A percentile compares a stretch with the other conserved stretches of the same genome.
Conservation (phyloP, 2,797 vertebrate genomes). For the Thamnophis elegans region DNA sequence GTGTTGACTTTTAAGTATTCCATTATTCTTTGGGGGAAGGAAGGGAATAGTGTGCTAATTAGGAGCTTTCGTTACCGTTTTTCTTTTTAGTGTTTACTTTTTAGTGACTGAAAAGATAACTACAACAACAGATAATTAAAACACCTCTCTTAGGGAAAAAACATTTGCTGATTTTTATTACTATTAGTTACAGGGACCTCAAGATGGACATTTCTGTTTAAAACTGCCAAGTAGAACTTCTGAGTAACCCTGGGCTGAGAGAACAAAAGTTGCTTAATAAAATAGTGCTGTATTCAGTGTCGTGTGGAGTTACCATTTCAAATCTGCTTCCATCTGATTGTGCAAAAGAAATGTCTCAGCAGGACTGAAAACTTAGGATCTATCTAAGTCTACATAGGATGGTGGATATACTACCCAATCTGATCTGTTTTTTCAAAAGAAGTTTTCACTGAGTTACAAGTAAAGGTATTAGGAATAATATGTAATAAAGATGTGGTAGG, state of each 20-base stretch:
- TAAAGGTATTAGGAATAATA: background rate
- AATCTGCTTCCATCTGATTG: background rate
- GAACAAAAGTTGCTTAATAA: background rate
- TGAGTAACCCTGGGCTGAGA: background rate
- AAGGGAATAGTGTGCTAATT: background rate
- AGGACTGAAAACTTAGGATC: background rate
- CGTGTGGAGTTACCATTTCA: background rate
- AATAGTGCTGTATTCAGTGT: background rate
- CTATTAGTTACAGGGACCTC: background rate
- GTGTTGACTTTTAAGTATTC: background rate
- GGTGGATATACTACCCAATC: background rate
- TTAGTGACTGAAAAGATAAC: background rate
- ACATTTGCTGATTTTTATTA: background rate
- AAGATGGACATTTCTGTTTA: background rate
- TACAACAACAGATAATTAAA: background rate
- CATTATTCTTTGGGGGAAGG: background rate
- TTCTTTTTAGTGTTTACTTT: background rate
- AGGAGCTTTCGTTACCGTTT: background rate
- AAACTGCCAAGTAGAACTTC: background rate
- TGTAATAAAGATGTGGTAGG: background rate
- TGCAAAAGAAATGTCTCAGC: background rate
- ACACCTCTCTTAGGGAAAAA: background rate
- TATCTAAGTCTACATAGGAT: background rate
- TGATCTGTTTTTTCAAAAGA: background rate
- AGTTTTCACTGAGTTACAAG: background rate